phyloP scores from a whole-genome alignment of 2,113 vertebrate genomes.

The Petrocephalus zakoni region DNA sequence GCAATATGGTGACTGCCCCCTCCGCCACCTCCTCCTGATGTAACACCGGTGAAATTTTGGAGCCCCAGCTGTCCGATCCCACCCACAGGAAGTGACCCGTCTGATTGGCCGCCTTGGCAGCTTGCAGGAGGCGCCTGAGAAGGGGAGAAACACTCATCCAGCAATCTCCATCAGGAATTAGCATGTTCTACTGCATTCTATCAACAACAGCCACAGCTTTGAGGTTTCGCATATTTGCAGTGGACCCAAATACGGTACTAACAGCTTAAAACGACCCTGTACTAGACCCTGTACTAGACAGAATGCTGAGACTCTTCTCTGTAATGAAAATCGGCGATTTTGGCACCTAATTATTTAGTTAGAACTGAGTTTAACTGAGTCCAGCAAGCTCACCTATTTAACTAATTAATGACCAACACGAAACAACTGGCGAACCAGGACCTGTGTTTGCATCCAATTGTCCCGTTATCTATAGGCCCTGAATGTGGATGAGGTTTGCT shows the following conservation, averaged over 20 bases:
- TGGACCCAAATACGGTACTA: background rate
- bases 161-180: background rate
- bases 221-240: background rate
- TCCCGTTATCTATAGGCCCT: background rate
- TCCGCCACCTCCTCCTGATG: constrained; percentile 88
- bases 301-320: background rate
- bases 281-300: background rate
- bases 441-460: background rate
- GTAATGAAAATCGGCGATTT: background rate
- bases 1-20: constrained; percentile 86
- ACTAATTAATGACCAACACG: background rate
- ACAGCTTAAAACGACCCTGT: background rate
- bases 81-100: constrained; percentile 95
- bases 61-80: constrained; percentile 94
- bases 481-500: background rate
- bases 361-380: background rate
- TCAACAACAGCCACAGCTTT: background rate
- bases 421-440: background rate
- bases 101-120: constrained; percentile 85
- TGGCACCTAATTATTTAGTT: background rate
- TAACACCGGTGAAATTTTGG: constrained; percentile 82
- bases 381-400: background rate
- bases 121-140: constrained; percentile 79
- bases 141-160: constrained; percentile 2
- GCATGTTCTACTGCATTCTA: background rate